These are phyloP conservation scores for Drepana arcuata DNA, from an alignment of 1,140 invertebrate species.

Conservation along the genomic window DNA sequence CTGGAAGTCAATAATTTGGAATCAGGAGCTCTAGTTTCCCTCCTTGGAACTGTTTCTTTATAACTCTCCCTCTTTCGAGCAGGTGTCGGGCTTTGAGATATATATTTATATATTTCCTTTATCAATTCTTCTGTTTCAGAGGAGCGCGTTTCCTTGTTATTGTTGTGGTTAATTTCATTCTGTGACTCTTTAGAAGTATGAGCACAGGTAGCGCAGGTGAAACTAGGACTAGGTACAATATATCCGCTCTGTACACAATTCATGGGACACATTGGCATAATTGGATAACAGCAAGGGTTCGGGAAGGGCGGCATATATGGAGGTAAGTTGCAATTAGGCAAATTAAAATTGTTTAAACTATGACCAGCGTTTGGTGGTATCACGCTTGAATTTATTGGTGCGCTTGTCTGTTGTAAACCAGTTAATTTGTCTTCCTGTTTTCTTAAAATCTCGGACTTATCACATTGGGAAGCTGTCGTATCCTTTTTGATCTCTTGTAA, in stretches of 20 bases:
- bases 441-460: constrained; percentile 25
- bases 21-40: constrained; percentile 7
- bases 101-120: constrained; percentile 54
- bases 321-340: constrained; percentile 15
- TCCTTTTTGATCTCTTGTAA: constrained; percentile 55
- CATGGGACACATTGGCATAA: constrained; percentile 48
- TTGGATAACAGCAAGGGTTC: constrained; percentile 48
- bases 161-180: constrained; percentile 8
- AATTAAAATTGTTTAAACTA: constrained; percentile 23
- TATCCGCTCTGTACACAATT: constrained; percentile 42
- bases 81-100: constrained; percentile 30
- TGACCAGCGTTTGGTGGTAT: constrained; percentile 20
- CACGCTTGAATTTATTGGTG: constrained; percentile 14
- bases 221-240: constrained; percentile 37
- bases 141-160: constrained; percentile 6
- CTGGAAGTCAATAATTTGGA: constrained; percentile 26
- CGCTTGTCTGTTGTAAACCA: constrained; percentile 10
- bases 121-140: constrained; percentile 46
- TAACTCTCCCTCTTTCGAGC: constrained; percentile 11
- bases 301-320: constrained; percentile 28
- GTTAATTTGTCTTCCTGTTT: constrained; percentile 6
- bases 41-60: neutral
- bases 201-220: constrained; percentile 28
- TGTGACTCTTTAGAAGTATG: constrained; percentile 26
- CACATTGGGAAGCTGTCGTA: constrained; percentile 21